Percentiles rank a stretch among this genome's conserved stretches.
Conservation (phyloP, 2,888 invertebrate genomes). For the Nephrotoma flavescens region DNA sequence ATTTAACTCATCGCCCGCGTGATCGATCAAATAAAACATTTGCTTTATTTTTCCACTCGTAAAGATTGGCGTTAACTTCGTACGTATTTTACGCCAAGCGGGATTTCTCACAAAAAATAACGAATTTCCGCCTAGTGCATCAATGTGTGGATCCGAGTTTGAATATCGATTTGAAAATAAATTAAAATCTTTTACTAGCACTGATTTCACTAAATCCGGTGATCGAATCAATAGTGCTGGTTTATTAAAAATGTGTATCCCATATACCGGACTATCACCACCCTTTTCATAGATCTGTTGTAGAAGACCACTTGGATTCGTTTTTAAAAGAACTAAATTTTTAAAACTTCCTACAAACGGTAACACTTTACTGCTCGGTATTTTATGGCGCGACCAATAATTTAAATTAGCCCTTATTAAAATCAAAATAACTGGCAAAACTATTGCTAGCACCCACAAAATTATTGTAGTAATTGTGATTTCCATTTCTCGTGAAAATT, state of each 20-base stretch:
- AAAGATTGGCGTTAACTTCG: constrained; percentile 33
- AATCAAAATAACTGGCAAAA: not conserved
- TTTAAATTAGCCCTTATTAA: not conserved
- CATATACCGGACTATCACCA: constrained; percentile 22
- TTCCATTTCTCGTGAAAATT: not conserved
- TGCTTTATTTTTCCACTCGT: constrained; percentile 30
- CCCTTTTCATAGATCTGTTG: constrained; percentile 13
- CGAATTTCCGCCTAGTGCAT: constrained; percentile 28
- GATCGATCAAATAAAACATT: constrained; percentile 26
- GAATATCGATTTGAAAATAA: constrained; percentile 28
- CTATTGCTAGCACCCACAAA: not conserved
- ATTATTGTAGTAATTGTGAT: not conserved
- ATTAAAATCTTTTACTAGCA: constrained; percentile 34
- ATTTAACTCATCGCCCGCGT: constrained; percentile 23
- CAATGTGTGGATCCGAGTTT: constrained; percentile 22
- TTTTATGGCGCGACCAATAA: not conserved
- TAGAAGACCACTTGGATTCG: not conserved
- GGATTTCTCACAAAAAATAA: constrained; percentile 32
- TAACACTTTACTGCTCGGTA: not conserved
- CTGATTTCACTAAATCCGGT: constrained; percentile 31
- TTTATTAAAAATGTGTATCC: constrained; percentile 32
- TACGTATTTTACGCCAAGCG: constrained; percentile 30
- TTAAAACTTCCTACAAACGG: not conserved
- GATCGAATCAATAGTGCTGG: constrained; percentile 33
- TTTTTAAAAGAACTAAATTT: not conserved